phyloP scores from a whole-genome alignment of 2,113 vertebrate species.

The Antigone vipio region DNA sequence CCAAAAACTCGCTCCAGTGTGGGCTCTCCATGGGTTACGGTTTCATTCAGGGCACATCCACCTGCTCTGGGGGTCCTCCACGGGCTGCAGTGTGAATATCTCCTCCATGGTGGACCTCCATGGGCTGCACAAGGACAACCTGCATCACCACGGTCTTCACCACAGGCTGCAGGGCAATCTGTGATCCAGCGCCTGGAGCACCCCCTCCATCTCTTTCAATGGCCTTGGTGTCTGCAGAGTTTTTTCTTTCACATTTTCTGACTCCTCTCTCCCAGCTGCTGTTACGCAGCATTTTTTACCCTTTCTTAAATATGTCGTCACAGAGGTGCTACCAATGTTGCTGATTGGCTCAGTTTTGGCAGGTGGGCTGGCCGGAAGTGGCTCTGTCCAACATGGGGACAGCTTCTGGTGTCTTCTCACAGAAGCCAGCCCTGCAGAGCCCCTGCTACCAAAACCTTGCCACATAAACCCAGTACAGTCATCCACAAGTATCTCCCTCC shows the following conservation, averaged over 20 bases:
- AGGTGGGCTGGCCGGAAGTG: neutral
- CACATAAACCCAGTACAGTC: neutral
- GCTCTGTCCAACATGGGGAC: neutral
- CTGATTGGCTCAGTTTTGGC: neutral
- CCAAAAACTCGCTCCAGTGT: neutral
- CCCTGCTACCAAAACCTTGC: neutral
- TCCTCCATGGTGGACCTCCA: neutral
- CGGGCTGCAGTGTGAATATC: neutral
- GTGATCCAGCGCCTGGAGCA: rapidly evolving
- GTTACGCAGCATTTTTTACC: neutral
- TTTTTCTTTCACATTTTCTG: neutral
- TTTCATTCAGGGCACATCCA: neutral
- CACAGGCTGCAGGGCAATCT: neutral
- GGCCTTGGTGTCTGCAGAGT: neutral
- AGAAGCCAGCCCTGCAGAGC: neutral
- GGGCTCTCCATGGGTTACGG: neutral
- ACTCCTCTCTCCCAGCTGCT: neutral
- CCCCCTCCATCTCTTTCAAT: neutral
- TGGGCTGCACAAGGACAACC: neutral
- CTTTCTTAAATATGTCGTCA: neutral
- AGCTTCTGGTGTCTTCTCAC: neutral
- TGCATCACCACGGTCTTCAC: neutral
- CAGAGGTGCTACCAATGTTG: rapidly evolving
- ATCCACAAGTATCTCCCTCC: neutral
- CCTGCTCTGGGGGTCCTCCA: neutral